A percentile compares a stretch with the other conserved stretches of the same genome.
Evolutionary conservation across 1,140 invertebrate species (phyloP).

Genomic region (Atta colombica): DNA sequence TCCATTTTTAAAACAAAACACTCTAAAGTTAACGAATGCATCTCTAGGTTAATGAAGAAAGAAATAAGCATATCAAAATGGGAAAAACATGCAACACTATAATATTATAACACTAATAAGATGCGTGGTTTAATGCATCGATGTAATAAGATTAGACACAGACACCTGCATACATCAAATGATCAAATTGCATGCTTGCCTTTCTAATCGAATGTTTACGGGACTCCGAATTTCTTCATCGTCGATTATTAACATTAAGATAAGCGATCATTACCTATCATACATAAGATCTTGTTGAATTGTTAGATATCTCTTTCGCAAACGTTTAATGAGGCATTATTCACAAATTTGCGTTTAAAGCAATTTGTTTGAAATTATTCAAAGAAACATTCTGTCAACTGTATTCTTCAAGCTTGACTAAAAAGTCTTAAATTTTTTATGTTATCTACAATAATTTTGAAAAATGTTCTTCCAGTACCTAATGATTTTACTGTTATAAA

Average conservation of each 20-base stretch:
- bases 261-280: not conserved
- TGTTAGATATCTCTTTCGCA: not conserved
- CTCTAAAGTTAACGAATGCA: not conserved
- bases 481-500: not conserved
- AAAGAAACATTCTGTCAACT: not conserved
- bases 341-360: not conserved
- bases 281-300: not conserved
- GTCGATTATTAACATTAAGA: conserved; percentile 15
- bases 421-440: not conserved
- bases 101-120: conserved; percentile 1
- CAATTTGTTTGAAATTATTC: not conserved
- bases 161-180: not conserved
- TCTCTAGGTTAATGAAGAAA: not conserved
- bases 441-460: not conserved
- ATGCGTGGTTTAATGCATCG: not conserved
- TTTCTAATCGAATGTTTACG: conserved; percentile 26
- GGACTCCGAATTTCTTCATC: conserved; percentile 25
- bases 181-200: not conserved
- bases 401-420: not conserved
- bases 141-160: conserved; percentile 24
- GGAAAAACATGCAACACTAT: not conserved
- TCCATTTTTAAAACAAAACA: conserved; percentile 8
- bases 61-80: not conserved
- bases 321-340: not conserved
- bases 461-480: not conserved